These are phyloP conservation scores for Laothoe populi DNA, from an alignment of 2,888 invertebrate species.

Conservation along the genomic window DNA sequence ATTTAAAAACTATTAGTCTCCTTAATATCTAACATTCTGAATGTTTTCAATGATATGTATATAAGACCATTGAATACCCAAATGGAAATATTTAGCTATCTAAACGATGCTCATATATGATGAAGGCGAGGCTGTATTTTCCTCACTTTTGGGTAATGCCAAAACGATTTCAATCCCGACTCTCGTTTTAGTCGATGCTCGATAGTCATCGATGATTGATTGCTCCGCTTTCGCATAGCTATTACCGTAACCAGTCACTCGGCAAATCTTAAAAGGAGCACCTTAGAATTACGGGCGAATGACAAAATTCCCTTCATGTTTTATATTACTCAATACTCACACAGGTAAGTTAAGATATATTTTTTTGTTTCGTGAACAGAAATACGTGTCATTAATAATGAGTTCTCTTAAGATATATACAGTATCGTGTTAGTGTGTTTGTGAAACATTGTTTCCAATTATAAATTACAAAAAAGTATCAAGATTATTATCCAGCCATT, in stretches of 20 bases:
- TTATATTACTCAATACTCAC: slow-evolving; percentile 22
- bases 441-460: slow-evolving; percentile 47
- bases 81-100: not conserved
- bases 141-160: slow-evolving; percentile 56
- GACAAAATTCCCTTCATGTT: slow-evolving; percentile 36
- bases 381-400: slow-evolving; percentile 16
- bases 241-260: slow-evolving; percentile 58
- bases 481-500: not conserved
- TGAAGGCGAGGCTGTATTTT: slow-evolving; percentile 40
- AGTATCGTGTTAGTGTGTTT: slow-evolving; percentile 48
- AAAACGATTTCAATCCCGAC: slow-evolving; percentile 46
- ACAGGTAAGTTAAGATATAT: not conserved
- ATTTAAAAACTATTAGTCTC: slow-evolving; percentile 47
- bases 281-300: slow-evolving; percentile 44
- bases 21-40: slow-evolving; percentile 33
- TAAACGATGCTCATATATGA: not conserved
- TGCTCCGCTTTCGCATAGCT: slow-evolving; percentile 51
- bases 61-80: not conserved
- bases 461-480: slow-evolving; percentile 34
- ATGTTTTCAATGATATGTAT: not conserved
- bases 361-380: not conserved
- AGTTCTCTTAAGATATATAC: slow-evolving; percentile 42
- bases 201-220: slow-evolving; percentile 61
- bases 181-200: slow-evolving; percentile 48
- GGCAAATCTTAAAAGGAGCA: slow-evolving; percentile 56